phyloP scores from a whole-genome alignment of 2,888 invertebrate species.

The Philopedon plagiatum region DNA sequence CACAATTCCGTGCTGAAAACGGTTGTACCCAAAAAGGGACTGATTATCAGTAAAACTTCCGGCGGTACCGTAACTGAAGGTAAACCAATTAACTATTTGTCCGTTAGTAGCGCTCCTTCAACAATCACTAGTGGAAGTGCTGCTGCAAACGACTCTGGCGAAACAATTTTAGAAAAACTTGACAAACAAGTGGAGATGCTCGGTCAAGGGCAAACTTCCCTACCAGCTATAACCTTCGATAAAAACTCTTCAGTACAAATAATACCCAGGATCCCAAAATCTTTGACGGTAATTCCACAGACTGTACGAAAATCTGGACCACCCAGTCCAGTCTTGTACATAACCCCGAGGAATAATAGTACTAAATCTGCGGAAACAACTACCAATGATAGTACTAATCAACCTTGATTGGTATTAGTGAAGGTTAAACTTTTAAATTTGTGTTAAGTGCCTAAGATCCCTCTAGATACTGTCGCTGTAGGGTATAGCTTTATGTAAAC shows the following conservation, averaged over 20 bases:
- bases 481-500: neutral
- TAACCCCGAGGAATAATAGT: constrained; percentile 58
- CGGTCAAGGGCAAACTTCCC: constrained; percentile 54
- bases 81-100: constrained; percentile 42
- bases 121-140: constrained; percentile 26
- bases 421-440: constrained; percentile 25
- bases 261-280: constrained; percentile 85
- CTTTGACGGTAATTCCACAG: constrained; percentile 85
- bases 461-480: neutral
- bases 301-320: constrained; percentile 67
- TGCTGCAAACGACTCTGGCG: constrained; percentile 53
- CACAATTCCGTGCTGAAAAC: constrained; percentile 52
- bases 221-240: constrained; percentile 28
- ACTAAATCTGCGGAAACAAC: constrained; percentile 31
- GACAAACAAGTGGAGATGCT: constrained; percentile 70
- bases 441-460: constrained; percentile 39
- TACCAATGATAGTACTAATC: constrained; percentile 28
- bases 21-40: constrained; percentile 60
- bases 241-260: constrained; percentile 42
- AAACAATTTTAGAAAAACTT: constrained; percentile 67
- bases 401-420: constrained; percentile 44
- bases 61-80: constrained; percentile 57
- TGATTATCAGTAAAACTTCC: constrained; percentile 60
- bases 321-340: constrained; percentile 63
- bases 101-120: constrained; percentile 24